Base-by-base conservation (phyloP, 2,888 invertebrate species). In the Nephrocerus scutellatus region DNA sequence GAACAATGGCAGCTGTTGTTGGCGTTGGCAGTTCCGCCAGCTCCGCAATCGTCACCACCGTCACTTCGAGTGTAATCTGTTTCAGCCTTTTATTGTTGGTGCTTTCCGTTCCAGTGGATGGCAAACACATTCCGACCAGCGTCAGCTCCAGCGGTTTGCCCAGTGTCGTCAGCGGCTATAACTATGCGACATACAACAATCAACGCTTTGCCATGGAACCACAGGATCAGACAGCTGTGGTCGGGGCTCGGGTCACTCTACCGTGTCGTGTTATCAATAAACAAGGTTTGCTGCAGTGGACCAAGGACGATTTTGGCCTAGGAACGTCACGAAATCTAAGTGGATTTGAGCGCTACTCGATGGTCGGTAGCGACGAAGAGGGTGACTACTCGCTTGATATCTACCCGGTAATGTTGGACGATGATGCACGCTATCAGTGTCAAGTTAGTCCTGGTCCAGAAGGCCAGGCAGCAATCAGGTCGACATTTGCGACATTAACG, bases 321-420 rank as follows among this genome's bases (percentile, higher is more conserved):
- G 96, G 96, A 7, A 80, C 86, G 0, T 86, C 90, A 53, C 75
- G 95, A 43, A 85, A 89, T 54, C 75, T 96, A 45, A 85, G 86
- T 36, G 91, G 90, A 21, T 96, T 87, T 68, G 89, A 91, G 42
- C 76, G 96, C 37, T 96, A 96, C 68, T 77, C 84, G 47, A 96
- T 97, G 95, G 84, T 93, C 47, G 96, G 96, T 25, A 90, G 86
- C 58, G 90, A 92, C 62, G 89, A 89, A 66, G 90, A 91, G 77
- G 93, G 64, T 20, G 93, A 93, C 66, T 95, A 80, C 70, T 91
- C 91, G 12, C 70, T 95, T 63, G 86, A 90, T 68, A 92, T 95
- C 52, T 79, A 80, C 57, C 86, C 91, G 22, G 87, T 92, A 26
- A 83, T 84, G 59, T 63, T 95, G 59, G 91, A 92, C 55, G 95